Percentiles rank a stretch among this genome's conserved stretches.
Conservation (phyloP, 2,797 vertebrate species). For the Acrossocheilus fasciatus region DNA sequence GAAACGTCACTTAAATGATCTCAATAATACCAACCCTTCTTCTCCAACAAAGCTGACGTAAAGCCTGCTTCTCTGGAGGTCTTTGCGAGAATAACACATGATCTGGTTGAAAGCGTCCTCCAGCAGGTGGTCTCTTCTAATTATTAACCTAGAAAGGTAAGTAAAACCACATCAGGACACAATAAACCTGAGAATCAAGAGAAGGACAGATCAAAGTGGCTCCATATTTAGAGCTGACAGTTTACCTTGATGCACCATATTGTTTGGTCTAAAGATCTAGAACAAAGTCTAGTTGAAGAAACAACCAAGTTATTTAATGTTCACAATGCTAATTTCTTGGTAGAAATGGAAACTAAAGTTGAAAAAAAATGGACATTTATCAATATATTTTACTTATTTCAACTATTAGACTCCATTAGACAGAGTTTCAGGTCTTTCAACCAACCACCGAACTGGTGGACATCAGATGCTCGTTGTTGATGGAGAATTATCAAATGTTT, state of each 20-base stretch:
- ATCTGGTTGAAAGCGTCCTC: constrained; percentile 99
- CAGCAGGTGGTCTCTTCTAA: constrained; percentile 94
- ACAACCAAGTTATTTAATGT: background rate
- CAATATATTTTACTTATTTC: background rate
- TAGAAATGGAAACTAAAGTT: background rate
- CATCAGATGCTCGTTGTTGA: background rate
- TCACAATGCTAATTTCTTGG: background rate
- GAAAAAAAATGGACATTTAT: background rate
- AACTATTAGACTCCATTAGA: background rate
- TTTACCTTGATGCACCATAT: background rate
- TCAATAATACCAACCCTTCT: constrained; percentile 87
- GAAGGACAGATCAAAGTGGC: background rate
- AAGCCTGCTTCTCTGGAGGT: constrained; percentile 95
- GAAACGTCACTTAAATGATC: background rate
- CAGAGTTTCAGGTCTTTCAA: background rate
- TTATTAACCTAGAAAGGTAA: constrained; percentile 86
- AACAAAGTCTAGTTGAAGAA: background rate
- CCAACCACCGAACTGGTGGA: background rate
- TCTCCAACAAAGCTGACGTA: constrained; percentile 97
- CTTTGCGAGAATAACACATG: constrained; percentile 98
- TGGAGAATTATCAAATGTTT: background rate
- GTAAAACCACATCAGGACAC: constrained; percentile 7
- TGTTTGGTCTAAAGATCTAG: background rate
- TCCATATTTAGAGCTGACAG: background rate
- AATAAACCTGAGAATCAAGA: background rate